Conservation (phyloP, 2,797 vertebrate species). For the Onychomys arenicola region DNA sequence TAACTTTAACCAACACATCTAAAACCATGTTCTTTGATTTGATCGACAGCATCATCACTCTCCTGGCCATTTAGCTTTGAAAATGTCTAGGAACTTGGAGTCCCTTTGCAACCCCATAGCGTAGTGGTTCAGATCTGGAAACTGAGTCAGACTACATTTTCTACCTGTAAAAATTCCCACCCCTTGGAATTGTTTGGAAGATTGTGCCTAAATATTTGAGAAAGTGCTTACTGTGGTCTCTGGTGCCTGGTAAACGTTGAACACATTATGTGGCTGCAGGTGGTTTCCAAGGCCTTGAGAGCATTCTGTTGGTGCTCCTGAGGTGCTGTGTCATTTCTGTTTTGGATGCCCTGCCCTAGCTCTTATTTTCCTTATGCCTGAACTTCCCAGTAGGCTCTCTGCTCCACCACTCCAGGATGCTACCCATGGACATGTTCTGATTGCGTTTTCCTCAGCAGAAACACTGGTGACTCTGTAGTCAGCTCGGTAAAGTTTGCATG, state of each 20-base stretch:
- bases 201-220: background rate
- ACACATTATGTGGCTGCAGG: background rate
- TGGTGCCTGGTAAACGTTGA: background rate
- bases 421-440: accelerated
- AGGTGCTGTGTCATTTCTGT: background rate
- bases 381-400: too few species aligned
- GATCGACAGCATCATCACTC: background rate
- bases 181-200: background rate
- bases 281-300: background rate
- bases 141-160: background rate
- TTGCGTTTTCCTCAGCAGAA: background rate
- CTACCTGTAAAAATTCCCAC: background rate
- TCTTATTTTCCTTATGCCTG: accelerated
- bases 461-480: background rate
- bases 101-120: background rate
- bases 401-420: too few species aligned
- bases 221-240: background rate
- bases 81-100: background rate
- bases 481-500: background rate
- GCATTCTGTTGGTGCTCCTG: background rate
- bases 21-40: background rate
- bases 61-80: background rate
- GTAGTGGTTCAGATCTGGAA: background rate
- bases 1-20: background rate
- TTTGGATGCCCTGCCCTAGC: background rate